A percentile compares a stretch with the other conserved stretches of the same genome.
Evolutionary conservation across 2,113 vertebrate genomes (phyloP).

Genomic region (Melanerpes aurifrons): DNA sequence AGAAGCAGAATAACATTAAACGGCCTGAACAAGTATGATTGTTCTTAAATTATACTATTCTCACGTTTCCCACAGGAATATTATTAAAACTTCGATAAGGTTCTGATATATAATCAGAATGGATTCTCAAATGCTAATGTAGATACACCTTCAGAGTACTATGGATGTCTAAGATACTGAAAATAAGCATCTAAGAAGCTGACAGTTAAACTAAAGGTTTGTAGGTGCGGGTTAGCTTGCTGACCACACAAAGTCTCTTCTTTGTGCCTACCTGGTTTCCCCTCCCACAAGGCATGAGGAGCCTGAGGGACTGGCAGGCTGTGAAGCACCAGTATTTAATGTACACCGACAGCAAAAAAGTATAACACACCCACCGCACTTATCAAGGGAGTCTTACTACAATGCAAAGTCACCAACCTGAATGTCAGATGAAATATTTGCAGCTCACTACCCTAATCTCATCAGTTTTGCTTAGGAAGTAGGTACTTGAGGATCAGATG

Average conservation of each 20-base stretch:
- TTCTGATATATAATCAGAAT: neutral
- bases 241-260: neutral
- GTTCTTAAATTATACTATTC: neutral
- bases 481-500: neutral
- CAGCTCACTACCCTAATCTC: neutral
- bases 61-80: neutral
- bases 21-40: neutral
- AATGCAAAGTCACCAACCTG: neutral
- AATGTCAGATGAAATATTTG: neutral
- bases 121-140: neutral
- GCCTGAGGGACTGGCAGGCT: neutral
- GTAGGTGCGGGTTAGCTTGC: neutral
- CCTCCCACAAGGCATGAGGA: accelerated
- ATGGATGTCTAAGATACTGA: neutral
- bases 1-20: neutral
- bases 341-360: neutral
- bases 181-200: neutral
- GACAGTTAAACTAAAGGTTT: neutral
- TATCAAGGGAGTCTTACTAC: too few species aligned
- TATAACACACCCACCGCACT: too few species aligned
- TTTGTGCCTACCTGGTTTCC: too few species aligned
- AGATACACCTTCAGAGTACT: neutral
- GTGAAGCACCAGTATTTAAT: neutral
- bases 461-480: neutral
- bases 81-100: neutral